Conservation (phyloP, 2,113 vertebrate species). For the Puntigrus tetrazona region DNA sequence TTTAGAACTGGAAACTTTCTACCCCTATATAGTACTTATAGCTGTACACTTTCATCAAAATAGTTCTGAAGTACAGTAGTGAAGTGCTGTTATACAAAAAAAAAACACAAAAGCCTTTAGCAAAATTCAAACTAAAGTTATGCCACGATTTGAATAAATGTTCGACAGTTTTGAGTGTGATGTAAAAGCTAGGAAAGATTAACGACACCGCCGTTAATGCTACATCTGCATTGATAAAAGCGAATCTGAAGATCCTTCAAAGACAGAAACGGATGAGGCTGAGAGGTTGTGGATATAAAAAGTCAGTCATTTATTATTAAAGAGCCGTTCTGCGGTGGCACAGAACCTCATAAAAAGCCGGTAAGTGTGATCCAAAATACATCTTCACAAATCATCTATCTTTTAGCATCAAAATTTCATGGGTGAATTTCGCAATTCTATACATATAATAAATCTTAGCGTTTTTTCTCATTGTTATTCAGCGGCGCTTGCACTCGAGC, state of each 20-base stretch:
- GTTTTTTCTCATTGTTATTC: slow-evolving; percentile 38
- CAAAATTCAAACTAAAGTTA: background rate
- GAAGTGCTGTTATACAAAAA: background rate
- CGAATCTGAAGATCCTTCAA: slow-evolving; percentile 6
- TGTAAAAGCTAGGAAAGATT: slow-evolving; percentile 13
- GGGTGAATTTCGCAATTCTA: background rate
- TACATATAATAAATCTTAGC: slow-evolving; percentile 25
- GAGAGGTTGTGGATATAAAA: slow-evolving; percentile 13
- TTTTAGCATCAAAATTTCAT: slow-evolving; percentile 38
- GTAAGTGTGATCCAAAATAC: slow-evolving; percentile 27
- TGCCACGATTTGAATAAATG: background rate
- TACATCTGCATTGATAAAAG: slow-evolving; percentile 16
- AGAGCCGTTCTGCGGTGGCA: background rate
- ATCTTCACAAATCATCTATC: slow-evolving; percentile 29
- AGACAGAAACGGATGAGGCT: background rate
- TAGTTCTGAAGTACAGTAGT: background rate
- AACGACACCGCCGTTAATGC: slow-evolving; percentile 1
- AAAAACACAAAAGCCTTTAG: background rate
- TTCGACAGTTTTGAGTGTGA: background rate
- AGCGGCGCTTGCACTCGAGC: background rate
- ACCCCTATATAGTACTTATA: background rate
- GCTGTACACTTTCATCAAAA: background rate
- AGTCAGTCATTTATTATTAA: slow-evolving; percentile 23
- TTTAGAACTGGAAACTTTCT: background rate
- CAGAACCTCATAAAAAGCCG: slow-evolving; percentile 35